Evolutionary conservation across 2,888 invertebrate genomes (phyloP).

Genomic region (Dasysyrphus tricinctus): DNA sequence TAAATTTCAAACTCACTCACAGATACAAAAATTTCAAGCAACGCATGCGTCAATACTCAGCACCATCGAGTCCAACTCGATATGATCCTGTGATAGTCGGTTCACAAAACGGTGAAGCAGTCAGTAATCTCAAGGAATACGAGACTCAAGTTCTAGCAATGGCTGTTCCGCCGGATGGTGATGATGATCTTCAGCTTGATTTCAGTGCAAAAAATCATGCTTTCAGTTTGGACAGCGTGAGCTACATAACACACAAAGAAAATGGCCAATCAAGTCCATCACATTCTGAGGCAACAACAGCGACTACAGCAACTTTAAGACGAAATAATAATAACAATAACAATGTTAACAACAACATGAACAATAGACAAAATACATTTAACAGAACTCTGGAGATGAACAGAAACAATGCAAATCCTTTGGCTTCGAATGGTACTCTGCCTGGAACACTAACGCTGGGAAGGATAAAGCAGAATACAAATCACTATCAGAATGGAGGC

Average conservation of each 20-base stretch:
- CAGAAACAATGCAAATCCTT: constrained; percentile 82
- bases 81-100: constrained; percentile 88
- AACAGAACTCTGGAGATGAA: constrained; percentile 83
- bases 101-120: constrained; percentile 83
- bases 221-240: constrained; percentile 94
- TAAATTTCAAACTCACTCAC: constrained; percentile 73
- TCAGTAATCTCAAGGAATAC: constrained; percentile 92
- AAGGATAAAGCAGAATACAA: constrained; percentile 82
- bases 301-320: constrained; percentile 87
- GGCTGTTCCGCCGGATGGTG: constrained; percentile 94
- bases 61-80: constrained; percentile 86
- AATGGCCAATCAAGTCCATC: constrained; percentile 91
- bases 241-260: constrained; percentile 93
- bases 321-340: constrained; percentile 83
- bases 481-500: constrained; percentile 83
- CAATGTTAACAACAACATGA: constrained; percentile 78
- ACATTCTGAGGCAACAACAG: constrained; percentile 92
- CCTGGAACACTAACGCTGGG: constrained; percentile 83
- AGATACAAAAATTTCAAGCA: constrained; percentile 95
- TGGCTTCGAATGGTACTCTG: constrained; percentile 80
- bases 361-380: constrained; percentile 82
- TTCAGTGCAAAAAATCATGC: constrained; percentile 94
- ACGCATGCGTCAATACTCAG: constrained; percentile 90
- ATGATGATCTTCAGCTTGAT: constrained; percentile 92
- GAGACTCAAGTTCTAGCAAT: constrained; percentile 97